Evolutionary conservation across 2,888 invertebrate genomes (phyloP).

Genomic region (Deilephila elpenor): DNA sequence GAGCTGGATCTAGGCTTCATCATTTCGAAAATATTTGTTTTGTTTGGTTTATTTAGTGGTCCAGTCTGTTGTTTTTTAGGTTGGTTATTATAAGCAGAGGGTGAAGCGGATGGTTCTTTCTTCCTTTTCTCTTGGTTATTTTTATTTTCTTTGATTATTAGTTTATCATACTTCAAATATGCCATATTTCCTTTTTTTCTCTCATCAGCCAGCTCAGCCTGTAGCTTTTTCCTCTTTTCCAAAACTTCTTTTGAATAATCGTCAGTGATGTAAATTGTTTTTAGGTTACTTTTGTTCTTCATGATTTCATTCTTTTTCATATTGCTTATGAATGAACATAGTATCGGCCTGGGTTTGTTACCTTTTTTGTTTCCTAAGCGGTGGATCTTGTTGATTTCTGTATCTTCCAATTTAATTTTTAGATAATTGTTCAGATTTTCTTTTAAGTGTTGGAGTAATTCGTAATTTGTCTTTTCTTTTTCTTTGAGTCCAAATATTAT

Average conservation of each 20-base stretch:
- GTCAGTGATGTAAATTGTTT: background rate
- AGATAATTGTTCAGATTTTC: background rate
- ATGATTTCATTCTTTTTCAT: background rate
- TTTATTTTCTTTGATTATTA: background rate
- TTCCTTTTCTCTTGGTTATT: background rate
- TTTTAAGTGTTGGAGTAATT: background rate
- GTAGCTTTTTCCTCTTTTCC: background rate
- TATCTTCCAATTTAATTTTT: background rate
- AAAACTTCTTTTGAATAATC: background rate
- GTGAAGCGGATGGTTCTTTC: background rate
- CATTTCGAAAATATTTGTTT: slow-evolving; percentile 41
- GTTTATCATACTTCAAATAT: slow-evolving; percentile 5
- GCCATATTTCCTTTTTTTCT: slow-evolving; percentile 6
- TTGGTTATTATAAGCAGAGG: slow-evolving; percentile 23
- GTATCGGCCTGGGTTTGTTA: background rate
- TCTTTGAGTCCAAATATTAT: background rate
- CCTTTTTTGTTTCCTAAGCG: background rate
- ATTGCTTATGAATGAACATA: background rate
- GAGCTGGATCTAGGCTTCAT: slow-evolving; percentile 43
- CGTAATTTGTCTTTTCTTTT: background rate
- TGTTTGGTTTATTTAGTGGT: slow-evolving; percentile 35
- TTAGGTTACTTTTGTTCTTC: background rate
- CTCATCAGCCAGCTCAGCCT: background rate
- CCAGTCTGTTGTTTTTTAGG: slow-evolving; percentile 37
- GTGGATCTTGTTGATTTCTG: background rate